Conservation (phyloP, 2,888 invertebrate species). For the Palloptera scutellata region DNA sequence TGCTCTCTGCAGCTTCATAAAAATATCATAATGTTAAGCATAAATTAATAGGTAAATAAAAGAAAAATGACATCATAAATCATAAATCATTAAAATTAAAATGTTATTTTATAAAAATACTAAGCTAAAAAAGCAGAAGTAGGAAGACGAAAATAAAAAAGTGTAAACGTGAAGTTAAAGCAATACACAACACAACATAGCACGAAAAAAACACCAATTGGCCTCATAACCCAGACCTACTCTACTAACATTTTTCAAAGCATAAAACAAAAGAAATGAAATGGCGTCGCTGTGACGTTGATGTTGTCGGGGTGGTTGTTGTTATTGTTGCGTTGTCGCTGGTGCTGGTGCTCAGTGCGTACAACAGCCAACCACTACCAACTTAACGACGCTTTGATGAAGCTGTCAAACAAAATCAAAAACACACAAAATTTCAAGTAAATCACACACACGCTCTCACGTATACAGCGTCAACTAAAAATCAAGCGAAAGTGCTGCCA, state of each 20-base stretch:
- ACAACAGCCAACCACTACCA: no score
- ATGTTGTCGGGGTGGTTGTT: no score
- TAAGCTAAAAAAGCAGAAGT: neutral
- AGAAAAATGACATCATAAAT: neutral
- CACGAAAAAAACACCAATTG: constrained; percentile 4
- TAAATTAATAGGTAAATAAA: neutral
- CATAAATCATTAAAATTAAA: neutral
- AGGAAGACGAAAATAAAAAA: neutral
- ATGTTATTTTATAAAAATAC: neutral
- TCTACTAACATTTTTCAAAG: constrained; percentile 7
- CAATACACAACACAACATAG: neutral
- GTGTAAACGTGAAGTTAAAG: neutral
- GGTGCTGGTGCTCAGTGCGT: neutral
- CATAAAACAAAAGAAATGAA: constrained; percentile 1
- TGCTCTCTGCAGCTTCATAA: no score
- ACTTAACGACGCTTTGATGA: no score
- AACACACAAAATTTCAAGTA: no score
- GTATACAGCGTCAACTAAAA: no score
- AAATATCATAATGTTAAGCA: no score
- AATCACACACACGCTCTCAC: neutral
- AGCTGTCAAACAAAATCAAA: no score
- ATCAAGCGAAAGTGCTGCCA: constrained; percentile 23
- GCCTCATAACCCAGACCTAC: constrained; percentile 34
- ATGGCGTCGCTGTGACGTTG: constrained; percentile 3
- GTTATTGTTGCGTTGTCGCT: no score